phyloP scores from a whole-genome alignment of 2,113 vertebrate genomes.

The Dicentrarchus labrax region DNA sequence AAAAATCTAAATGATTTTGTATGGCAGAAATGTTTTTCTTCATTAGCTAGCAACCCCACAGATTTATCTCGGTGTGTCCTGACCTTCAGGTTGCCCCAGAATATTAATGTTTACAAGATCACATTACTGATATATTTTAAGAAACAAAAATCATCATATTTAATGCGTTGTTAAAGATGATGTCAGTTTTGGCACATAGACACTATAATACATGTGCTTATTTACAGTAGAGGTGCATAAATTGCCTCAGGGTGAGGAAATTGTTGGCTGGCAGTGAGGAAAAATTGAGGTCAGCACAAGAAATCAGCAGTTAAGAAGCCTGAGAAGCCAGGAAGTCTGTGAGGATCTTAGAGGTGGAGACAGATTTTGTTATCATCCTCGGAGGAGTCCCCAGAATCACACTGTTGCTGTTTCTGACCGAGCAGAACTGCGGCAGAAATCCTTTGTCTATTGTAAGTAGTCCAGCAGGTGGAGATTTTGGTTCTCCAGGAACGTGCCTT shows the following conservation, averaged over 20 bases:
- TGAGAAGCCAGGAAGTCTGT: constrained; percentile 30
- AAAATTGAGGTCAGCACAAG: constrained; percentile 42
- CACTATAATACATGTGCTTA: not conserved
- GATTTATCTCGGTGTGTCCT: not conserved
- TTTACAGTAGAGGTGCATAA: constrained; percentile 11
- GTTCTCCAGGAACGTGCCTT: constrained; percentile 34
- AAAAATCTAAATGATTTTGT: not conserved
- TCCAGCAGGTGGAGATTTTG: constrained; percentile 55
- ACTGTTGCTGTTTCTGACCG: constrained; percentile 21
- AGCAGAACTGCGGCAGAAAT: not conserved
- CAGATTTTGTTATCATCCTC: constrained; percentile 29
- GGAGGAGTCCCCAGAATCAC: constrained; percentile 35
- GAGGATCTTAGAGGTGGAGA: constrained; percentile 18
- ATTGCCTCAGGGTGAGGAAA: constrained; percentile 22
- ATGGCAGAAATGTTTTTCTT: not conserved
- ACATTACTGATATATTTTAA: constrained; percentile 1
- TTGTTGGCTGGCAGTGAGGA: constrained; percentile 24
- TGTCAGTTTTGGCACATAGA: not conserved
- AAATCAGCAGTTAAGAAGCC: constrained; percentile 10
- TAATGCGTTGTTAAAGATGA: not conserved
- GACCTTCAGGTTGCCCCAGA: not conserved
- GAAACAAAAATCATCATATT: not conserved
- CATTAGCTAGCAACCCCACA: not conserved
- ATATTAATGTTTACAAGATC: not conserved
- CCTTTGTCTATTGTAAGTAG: constrained; percentile 42